Conservation (phyloP, 2,888 invertebrate species). For the Drosophila mulleri region DNA sequence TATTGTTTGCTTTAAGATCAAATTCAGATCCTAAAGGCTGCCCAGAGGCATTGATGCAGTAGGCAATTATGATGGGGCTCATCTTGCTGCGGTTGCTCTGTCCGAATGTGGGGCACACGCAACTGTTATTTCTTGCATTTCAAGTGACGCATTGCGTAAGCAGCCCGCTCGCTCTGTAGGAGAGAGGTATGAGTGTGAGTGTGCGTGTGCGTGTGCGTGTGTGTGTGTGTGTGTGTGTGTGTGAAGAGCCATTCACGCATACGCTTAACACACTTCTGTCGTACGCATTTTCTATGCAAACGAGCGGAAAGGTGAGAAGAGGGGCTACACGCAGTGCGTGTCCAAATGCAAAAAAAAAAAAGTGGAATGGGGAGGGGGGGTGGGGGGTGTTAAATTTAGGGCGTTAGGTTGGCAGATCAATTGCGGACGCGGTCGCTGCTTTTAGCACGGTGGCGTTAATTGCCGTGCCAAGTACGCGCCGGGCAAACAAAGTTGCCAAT, state of each 20-base stretch:
- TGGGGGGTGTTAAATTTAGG: too few species aligned
- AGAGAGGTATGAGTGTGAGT: not conserved
- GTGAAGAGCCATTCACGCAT: conserved; percentile 45
- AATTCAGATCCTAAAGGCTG: not conserved
- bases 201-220: not conserved
- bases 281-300: conserved; percentile 69
- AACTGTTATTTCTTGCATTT: conserved; percentile 15
- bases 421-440: conserved; percentile 56
- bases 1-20: not conserved
- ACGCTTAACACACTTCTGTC: conserved; percentile 71
- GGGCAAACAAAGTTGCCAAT: conserved; percentile 53
- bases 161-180: not conserved
- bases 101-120: conserved; percentile 12
- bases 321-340: conserved; percentile 59
- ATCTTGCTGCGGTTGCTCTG: conserved; percentile 1
- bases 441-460: conserved; percentile 74
- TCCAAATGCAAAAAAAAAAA: conserved; percentile 45
- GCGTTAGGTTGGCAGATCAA: conserved; percentile 27
- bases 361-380: not conserved
- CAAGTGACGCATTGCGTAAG: conserved; percentile 51
- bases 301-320: not conserved
- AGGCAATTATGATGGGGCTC: not conserved
- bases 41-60: not conserved
- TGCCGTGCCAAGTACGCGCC: conserved; percentile 72
- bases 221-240: not conserved